Conservation (phyloP, 2,888 invertebrate genomes). For the Cerastis rubricosa region DNA sequence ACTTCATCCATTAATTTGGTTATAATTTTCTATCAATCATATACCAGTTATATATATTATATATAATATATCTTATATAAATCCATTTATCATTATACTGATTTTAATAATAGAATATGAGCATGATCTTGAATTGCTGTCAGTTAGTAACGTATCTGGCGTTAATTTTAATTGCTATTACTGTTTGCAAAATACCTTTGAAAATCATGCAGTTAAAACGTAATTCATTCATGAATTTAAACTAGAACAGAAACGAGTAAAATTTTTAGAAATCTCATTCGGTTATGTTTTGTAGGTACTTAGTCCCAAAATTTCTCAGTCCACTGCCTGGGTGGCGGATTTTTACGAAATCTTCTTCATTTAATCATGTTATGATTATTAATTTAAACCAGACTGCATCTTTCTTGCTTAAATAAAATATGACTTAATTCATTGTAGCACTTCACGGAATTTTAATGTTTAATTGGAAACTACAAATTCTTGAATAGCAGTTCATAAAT, state of each 20-base stretch:
- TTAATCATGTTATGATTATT: background rate
- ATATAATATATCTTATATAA: background rate
- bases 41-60: background rate
- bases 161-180: conserved; percentile 14
- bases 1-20: background rate
- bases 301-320: conserved; percentile 2
- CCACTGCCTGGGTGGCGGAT: background rate
- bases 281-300: conserved; percentile 1
- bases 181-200: background rate
- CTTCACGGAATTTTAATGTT: conserved; percentile 4
- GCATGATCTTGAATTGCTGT: background rate
- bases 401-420: background rate
- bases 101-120: background rate
- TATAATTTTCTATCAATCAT: background rate
- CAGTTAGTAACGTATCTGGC: background rate
- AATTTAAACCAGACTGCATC: background rate
- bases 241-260: background rate
- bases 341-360: background rate
- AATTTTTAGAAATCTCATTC: conserved; percentile 8
- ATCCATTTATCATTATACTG: background rate
- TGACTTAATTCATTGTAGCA: conserved; percentile 6
- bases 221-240: background rate
- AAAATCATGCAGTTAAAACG: background rate
- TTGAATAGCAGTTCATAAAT: background rate
- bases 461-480: conserved; percentile 2